These are phyloP conservation scores for Chaetophractus vellerosus DNA, from an alignment of 2,797 vertebrate genomes.

Conservation along the genomic window DNA sequence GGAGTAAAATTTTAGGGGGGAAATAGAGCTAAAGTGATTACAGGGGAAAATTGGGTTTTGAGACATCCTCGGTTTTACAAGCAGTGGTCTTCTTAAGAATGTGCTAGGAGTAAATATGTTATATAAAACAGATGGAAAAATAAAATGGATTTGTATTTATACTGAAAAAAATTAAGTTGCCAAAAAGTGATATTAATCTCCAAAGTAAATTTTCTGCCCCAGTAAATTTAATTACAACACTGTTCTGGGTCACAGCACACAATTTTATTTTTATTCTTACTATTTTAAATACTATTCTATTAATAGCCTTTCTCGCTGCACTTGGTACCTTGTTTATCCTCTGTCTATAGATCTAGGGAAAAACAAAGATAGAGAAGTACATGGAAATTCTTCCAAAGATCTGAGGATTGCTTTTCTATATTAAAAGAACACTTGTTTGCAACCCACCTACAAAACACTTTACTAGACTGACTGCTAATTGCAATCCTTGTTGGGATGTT, in stretches of 20 bases:
- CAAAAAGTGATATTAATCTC: conserved; percentile 78
- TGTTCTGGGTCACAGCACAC: conserved; percentile 73
- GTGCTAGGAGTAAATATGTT: conserved; percentile 16
- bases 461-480: conserved; percentile 59
- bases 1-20: not conserved
- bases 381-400: conserved; percentile 1
- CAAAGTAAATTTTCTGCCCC: conserved; percentile 83
- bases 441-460: conserved; percentile 3
- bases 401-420: conserved; percentile 1
- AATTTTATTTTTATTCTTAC: conserved; percentile 76
- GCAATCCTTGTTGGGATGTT: not conserved
- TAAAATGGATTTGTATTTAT: conserved; percentile 66
- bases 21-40: conserved; percentile 34
- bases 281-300: conserved; percentile 73
- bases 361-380: not conserved
- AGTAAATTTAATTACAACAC: conserved; percentile 82
- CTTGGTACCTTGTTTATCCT: conserved; percentile 58
- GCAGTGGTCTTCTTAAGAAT: not conserved
- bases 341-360: not conserved
- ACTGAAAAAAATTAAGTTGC: conserved; percentile 72
- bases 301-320: conserved; percentile 68
- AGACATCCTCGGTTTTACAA: not conserved
- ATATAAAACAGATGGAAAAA: conserved; percentile 63
- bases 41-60: not conserved
- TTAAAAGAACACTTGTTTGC: conserved; percentile 50